These are phyloP conservation scores for Alcedo quadribrachys DNA, from an alignment of 2,797 vertebrate species.

Conservation along the genomic window DNA sequence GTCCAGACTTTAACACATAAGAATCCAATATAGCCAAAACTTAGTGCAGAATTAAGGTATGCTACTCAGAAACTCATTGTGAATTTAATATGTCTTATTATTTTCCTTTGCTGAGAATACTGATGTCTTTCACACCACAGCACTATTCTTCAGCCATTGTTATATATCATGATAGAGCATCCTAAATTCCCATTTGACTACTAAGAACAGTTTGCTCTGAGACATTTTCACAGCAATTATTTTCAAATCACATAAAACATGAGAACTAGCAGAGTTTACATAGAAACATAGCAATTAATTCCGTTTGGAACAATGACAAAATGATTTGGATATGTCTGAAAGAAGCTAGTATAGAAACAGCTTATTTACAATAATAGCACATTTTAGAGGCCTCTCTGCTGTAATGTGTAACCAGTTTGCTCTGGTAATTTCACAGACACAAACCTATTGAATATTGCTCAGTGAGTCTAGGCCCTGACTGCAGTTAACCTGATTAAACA, in stretches of 20 bases:
- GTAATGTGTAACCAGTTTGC: not conserved
- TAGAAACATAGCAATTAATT: constrained; percentile 38
- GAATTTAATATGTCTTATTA: not conserved
- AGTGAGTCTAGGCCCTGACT: not conserved
- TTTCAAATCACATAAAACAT: constrained; percentile 1
- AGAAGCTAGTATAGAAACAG: not conserved
- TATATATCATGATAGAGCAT: not conserved
- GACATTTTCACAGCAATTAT: constrained; percentile 20
- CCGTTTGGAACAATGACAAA: constrained; percentile 27
- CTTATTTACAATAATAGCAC: not conserved
- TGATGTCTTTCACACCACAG: not conserved
- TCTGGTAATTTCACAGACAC: not conserved
- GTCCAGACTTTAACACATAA: not conserved
- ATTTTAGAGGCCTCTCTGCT: not conserved
- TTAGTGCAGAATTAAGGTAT: not conserved
- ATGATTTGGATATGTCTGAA: constrained; percentile 21
- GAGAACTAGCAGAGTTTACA: not conserved
- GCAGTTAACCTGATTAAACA: not conserved
- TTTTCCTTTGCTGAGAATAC: not conserved
- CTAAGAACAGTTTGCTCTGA: constrained; percentile 12
- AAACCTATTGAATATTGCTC: not conserved
- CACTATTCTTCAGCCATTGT: not conserved
- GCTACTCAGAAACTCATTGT: not conserved
- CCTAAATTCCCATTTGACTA: constrained; percentile 1
- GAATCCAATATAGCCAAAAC: not conserved